Base-by-base conservation (phyloP, 2,113 vertebrate genomes). In the Lampris megalopsis region DNA sequence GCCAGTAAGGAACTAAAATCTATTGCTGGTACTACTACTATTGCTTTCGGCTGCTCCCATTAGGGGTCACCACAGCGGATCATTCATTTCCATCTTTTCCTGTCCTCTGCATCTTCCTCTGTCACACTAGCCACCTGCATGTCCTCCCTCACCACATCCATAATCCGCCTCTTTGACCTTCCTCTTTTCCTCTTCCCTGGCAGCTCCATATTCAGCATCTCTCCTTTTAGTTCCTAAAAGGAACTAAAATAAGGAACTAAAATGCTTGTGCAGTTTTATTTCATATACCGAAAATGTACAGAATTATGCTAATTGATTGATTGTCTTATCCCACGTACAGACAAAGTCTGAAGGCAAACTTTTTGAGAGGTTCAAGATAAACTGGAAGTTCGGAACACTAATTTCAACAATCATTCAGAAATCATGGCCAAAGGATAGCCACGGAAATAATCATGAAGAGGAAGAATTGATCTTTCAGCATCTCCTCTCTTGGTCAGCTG, bases 361-460 rank as follows among this genome's bases (percentile, higher is more conserved):
- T 2, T 91, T 95, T 57, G 75, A 90, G 56, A 89, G 9, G 62
- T 0, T 87, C 0, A 50, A 63, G 1, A 35, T 92, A 2, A 89
- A 86, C 67, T 84, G 63, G 79, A 94, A 86, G 1, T 95, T 97
- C 58, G 94, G 95, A 64, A 94, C 91, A 2, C 93, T 99, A 0
- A 87, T 98, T 10, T 99, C 98, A 0, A 68, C 91, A 0, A 95
- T 98, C 66, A 91, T 99, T 7, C 78, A 93, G 9, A 95, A 96
- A 80, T 96, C 96, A 0, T 99, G 98, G 97, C 97, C 96, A 0
- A 73, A 0, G 24, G 81, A 94, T 10, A 0, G 0, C 1, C 1
- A 0, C 0, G 94, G 89, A 38, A 2, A 11, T 0, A 40, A 65
- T 1, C 65, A 82, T 0, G 63, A 43, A 0, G 80, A 91, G 10